These are phyloP conservation scores for Myotis vivesi DNA, from an alignment of 2,797 vertebrate genomes.

Conservation along the genomic window DNA sequence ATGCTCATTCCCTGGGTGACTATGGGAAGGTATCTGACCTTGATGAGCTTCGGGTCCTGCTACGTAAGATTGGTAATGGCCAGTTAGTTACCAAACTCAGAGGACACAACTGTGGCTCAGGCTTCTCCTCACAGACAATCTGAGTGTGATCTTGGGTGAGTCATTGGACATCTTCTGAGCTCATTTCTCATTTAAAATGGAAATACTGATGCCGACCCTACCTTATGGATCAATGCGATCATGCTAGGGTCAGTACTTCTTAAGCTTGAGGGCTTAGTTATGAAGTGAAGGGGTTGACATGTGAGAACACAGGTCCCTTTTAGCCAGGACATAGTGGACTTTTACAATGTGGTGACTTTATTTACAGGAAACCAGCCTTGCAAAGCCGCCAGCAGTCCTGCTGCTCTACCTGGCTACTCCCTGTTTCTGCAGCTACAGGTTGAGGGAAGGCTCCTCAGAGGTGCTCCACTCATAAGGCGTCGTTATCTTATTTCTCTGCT, in stretches of 20 bases:
- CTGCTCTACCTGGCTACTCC: accelerated
- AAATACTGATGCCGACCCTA: not conserved
- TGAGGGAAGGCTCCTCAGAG: not conserved
- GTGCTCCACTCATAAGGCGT: not conserved
- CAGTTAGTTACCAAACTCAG: not conserved
- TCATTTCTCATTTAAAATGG: not conserved
- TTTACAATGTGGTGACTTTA: not conserved
- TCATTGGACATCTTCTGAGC: not conserved
- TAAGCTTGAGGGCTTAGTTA: not conserved
- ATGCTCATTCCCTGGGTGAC: not conserved
- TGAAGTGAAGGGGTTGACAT: not conserved
- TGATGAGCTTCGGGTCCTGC: not conserved
- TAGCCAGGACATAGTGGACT: not conserved
- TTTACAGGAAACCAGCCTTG: not conserved
- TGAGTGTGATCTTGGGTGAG: not conserved
- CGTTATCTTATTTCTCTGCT: conserved; percentile 24
- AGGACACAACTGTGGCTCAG: not conserved
- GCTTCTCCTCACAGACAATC: not conserved
- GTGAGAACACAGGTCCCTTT: not conserved
- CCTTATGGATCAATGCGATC: not conserved
- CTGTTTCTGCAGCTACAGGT: not conserved
- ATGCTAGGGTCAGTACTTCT: not conserved
- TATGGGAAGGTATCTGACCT: not conserved
- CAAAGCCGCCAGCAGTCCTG: not conserved
- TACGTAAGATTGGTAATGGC: not conserved